These are phyloP conservation scores for Pelodiscus sinensis DNA, from an alignment of 2,113 vertebrate genomes.

Conservation along the genomic window DNA sequence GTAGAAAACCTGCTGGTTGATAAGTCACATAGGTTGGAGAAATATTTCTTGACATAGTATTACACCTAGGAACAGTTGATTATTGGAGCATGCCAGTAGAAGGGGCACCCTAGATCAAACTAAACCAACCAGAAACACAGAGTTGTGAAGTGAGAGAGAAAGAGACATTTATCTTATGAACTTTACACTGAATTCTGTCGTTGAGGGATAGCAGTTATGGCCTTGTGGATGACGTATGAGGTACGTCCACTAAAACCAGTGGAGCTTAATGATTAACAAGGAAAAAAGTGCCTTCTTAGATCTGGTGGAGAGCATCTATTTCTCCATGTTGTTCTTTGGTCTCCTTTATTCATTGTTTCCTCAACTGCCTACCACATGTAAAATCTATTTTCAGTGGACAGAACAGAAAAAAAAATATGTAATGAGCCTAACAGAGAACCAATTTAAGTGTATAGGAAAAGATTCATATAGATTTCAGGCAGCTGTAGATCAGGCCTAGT, in stretches of 20 bases:
- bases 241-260: neutral
- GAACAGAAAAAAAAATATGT: neutral
- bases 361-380: neutral
- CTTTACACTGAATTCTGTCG: slow-evolving; percentile 1
- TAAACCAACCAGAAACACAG: neutral
- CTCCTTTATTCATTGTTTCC: slow-evolving; percentile 8
- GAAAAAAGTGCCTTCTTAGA: neutral
- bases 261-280: neutral
- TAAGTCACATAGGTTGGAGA: neutral
- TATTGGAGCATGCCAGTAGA: neutral
- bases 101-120: neutral
- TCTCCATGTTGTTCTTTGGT: slow-evolving; percentile 1
- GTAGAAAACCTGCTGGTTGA: neutral
- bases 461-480: neutral
- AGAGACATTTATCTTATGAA: neutral
- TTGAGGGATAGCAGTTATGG: neutral
- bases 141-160: neutral
- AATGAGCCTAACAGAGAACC: neutral
- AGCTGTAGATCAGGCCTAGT: neutral
- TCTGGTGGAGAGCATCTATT: neutral
- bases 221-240: slow-evolving; percentile 20
- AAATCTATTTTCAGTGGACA: neutral
- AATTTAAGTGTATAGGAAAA: neutral
- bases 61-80: neutral
- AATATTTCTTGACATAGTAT: neutral